A percentile compares a stretch with the other conserved stretches of the same genome.
These are phyloP conservation scores for Leptopilina drosophilae DNA, from an alignment of 2,888 invertebrate species.

Conservation along the genomic window DNA sequence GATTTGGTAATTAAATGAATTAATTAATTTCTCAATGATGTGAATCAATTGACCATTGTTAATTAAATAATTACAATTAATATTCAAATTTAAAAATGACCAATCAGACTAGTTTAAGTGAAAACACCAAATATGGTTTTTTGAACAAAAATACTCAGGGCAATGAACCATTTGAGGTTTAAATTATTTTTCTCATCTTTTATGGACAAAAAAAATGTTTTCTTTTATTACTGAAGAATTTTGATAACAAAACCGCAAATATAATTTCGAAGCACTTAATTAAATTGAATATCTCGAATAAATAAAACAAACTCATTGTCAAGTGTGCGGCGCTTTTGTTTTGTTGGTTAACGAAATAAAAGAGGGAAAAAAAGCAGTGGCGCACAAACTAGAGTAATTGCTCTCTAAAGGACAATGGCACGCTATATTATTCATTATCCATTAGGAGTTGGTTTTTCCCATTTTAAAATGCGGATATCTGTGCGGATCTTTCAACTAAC, in stretches of 20 bases:
- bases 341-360: conserved; percentile 1
- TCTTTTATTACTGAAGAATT: neutral
- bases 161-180: too few relatives aligned
- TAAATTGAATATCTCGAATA: neutral
- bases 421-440: conserved; percentile 21
- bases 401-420: conserved; percentile 23
- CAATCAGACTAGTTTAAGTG: too few relatives aligned
- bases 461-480: conserved; percentile 41
- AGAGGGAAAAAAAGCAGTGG: neutral
- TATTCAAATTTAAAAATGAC: too few relatives aligned
- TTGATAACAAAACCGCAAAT: neutral
- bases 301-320: conserved; percentile 13
- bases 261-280: conserved; percentile 23
- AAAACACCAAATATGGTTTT: too few relatives aligned
- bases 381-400: conserved; percentile 17
- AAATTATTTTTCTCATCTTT: neutral
- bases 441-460: conserved; percentile 32
- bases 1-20: too few relatives aligned
- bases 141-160: too few relatives aligned
- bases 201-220: neutral
- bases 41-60: too few relatives aligned
- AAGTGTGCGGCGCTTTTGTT: conserved; percentile 24
- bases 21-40: too few relatives aligned
- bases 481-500: conserved; percentile 44
- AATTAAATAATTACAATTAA: too few relatives aligned